Base-by-base conservation (phyloP, 2,113 vertebrate species). In the Eudorcas thomsonii region DNA sequence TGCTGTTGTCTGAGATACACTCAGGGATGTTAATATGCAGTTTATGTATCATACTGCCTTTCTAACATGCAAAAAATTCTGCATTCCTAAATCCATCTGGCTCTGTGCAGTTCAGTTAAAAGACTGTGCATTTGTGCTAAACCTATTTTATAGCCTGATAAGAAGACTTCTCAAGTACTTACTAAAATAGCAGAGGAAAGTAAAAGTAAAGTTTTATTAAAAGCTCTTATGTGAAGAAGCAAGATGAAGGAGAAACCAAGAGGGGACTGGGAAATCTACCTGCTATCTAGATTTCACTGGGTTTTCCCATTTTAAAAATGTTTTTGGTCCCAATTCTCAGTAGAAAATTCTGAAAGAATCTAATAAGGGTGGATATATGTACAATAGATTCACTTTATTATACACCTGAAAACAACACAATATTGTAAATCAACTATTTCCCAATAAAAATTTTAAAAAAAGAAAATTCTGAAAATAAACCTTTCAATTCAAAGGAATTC, bases 261-360 rank as follows among this genome's bases (percentile, higher is more conserved):
- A 77, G 33, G 15, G 25, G 30, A 17, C 30, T 64, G 25, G 7
- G 33, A 50, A 43, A 74, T 84, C 91, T 19, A 45, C n/a, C 36
- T 64, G 30, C 13, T 83, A 7, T 25, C 7, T 77, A 57, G 9
- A 21, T n/a, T 78, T 57, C 25, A 77, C 43, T 33, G 13, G 9
- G 21, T 33, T 59, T 88, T 50, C 64, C 28, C n/a, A 33, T 48
- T 84, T 82, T 33, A 28, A 0, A 83, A 67, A 81, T 33, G 57
- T 19, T 88, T 30, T 11, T n/a, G 13, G 8, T 80, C 21, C 21
- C 4, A 59, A 43, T 96, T 91, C 78, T 94, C 62, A 62, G 57
- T 77, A 90, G 26, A 87, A 96, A 92, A 92, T 67, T 94, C 43
- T 71, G 10, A 94, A 96, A 94, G 19, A 77, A 77, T 43, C 71